Evolutionary conservation across 2,888 invertebrate species (phyloP), one percentile per base, ranked within the genome.

Genomic region (Camponotus fellah): DNA sequence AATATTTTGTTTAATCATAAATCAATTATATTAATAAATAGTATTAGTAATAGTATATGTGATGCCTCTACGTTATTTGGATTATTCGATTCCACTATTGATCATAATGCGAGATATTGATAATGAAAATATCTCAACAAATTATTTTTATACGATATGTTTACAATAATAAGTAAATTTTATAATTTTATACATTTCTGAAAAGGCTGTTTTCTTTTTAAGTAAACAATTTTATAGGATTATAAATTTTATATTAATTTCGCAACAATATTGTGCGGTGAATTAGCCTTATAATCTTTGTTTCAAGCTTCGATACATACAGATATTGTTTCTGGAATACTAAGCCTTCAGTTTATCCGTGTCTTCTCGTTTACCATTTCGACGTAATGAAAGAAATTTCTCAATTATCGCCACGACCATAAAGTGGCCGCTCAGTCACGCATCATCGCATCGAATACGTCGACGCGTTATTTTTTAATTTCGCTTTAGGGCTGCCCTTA

Each of bases 401-500:
- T 80, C 79, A 69, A 66, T 68, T 62, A 82, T 77, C 34, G 37
- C 37, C 49, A 37, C 21, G 32, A 21, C 53, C 32, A 34, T 68
- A 77, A 83, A 68, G 62, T 66, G 46, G 69, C 69, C 14, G 79
- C 34, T 66, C 60, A 26, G 68, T 77, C 79, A 62, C 66, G 58
- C 68, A 66, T 49, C 77, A 64, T 77, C 62, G 68, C 77, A 69
- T 46, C 49, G 37, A 46, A 14, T 46, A 46, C 46, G 79, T 65
- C 58, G 58, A 53, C 60, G 66, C 79, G 68, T 80, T 83, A 83
- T 82, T 86, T 86, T 85, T 72, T 76, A 69, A 75, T 68, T 34
- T 40, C 62, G 58, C 69, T 77, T 80, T 69, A 82, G 76, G 83
- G 80, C 84, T 60, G 82, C 82, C 69, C 83, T 91, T 90, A 91